Conservation (phyloP, 1,140 invertebrate species). For the Macrotrachela quadricornifera region DNA sequence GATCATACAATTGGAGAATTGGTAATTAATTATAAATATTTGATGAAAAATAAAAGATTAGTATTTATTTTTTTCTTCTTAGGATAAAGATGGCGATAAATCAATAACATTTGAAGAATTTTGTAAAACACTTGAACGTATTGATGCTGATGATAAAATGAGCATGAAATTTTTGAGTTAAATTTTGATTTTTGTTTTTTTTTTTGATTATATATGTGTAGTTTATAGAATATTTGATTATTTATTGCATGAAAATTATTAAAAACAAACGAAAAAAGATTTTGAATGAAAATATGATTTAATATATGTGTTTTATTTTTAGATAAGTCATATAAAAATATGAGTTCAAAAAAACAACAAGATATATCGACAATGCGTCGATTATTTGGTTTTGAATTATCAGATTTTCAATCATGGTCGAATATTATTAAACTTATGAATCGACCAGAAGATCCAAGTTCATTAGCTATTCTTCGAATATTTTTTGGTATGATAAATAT, state of each 20-base stretch:
- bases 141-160: conserved; percentile 9
- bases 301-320: too few relatives aligned
- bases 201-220: too few relatives aligned
- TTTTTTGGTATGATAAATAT: conserved; percentile 44
- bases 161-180: conserved; percentile 8
- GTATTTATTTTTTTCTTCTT: too few relatives aligned
- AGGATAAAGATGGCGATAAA: background rate
- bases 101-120: conserved; percentile 7
- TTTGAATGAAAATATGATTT: too few relatives aligned
- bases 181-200: background rate
- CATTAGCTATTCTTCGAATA: conserved; percentile 48
- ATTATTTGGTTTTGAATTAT: conserved; percentile 16
- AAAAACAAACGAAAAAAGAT: too few relatives aligned
- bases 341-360: too few relatives aligned
- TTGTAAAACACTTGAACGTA: conserved; percentile 4
- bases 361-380: too few relatives aligned
- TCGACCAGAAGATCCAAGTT: conserved; percentile 46
- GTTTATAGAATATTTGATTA: too few relatives aligned
- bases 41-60: too few relatives aligned
- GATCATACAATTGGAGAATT: conserved; percentile 5
- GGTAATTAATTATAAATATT: too few relatives aligned
- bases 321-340: too few relatives aligned
- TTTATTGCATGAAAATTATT: too few relatives aligned
- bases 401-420: conserved; percentile 13
- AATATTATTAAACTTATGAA: conserved; percentile 38